Percentiles rank a stretch among this genome's conserved stretches.
phyloP scores from a whole-genome alignment of 2,888 invertebrate genomes.

The Norana najaformis region DNA sequence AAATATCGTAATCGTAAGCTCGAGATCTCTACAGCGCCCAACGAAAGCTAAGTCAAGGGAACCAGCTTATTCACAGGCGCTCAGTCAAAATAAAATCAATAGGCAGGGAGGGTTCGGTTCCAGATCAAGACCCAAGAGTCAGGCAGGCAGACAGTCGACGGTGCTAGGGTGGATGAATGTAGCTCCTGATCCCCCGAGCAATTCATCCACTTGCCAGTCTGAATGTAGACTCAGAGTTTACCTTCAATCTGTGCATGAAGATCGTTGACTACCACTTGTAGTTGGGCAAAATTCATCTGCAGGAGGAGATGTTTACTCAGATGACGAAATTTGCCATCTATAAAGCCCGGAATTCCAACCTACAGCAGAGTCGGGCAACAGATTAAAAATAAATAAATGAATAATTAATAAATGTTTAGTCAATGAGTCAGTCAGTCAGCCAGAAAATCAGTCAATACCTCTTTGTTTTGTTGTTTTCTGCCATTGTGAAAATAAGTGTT shows the following conservation, averaged over 20 bases:
- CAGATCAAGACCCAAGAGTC: too few relatives aligned
- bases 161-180: too few relatives aligned
- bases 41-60: too few relatives aligned
- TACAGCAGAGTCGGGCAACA: constrained; percentile 50
- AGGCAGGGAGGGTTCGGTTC: too few relatives aligned
- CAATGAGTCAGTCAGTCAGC: background rate
- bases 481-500: background rate
- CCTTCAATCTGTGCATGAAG: constrained; percentile 88
- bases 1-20: too few relatives aligned
- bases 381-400: background rate
- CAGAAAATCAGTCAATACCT: background rate
- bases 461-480: too few relatives aligned
- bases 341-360: constrained; percentile 76
- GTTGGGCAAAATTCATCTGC: constrained; percentile 89
- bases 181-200: background rate
- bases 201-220: background rate
- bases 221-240: constrained; percentile 50
- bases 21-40: too few relatives aligned
- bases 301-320: constrained; percentile 81
- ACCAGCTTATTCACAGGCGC: too few relatives aligned
- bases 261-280: constrained; percentile 92
- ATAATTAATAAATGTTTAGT: background rate
- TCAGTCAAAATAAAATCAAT: too few relatives aligned
- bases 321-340: constrained; percentile 74
- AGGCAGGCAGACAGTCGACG: too few relatives aligned